A percentile compares a stretch with the other conserved stretches of the same genome.
Evolutionary conservation across 2,797 vertebrate genomes (phyloP).

Genomic region (Gallinago nigripennis): DNA sequence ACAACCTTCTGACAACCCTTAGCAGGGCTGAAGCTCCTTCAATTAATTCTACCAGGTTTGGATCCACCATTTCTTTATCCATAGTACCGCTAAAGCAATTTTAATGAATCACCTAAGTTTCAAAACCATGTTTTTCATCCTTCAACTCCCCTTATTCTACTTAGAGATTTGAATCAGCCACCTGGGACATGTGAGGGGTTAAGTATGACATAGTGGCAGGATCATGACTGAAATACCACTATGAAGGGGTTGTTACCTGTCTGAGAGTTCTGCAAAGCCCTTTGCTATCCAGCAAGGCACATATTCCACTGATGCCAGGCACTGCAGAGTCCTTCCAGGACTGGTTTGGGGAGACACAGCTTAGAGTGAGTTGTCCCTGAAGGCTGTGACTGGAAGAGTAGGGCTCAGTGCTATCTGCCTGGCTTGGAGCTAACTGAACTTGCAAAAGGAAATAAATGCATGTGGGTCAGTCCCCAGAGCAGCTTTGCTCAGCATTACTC

Average conservation of each 20-base stretch:
- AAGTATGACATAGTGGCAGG: neutral
- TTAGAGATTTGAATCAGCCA: neutral
- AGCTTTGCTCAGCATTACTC: neutral
- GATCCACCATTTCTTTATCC: neutral
- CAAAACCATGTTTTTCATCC: neutral
- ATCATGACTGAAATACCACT: neutral
- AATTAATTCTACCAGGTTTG: neutral
- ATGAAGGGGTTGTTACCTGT: neutral
- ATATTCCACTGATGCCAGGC: neutral
- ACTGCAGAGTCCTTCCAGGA: neutral
- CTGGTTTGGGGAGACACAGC: neutral
- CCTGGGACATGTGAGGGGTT: neutral
- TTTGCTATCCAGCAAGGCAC: neutral
- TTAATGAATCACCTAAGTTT: neutral
- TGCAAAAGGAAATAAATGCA: neutral
- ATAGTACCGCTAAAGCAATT: neutral
- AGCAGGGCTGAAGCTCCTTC: neutral
- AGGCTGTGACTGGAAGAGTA: neutral
- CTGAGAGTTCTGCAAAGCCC: neutral
- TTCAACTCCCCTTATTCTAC: neutral
- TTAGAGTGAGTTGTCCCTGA: accelerated
- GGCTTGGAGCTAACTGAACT: neutral
- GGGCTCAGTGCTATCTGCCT: neutral
- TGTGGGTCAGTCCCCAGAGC: neutral
- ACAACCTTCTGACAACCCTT: neutral